These are phyloP conservation scores for Eolophus roseicapilla DNA, from an alignment of 2,113 vertebrate genomes.

Conservation along the genomic window DNA sequence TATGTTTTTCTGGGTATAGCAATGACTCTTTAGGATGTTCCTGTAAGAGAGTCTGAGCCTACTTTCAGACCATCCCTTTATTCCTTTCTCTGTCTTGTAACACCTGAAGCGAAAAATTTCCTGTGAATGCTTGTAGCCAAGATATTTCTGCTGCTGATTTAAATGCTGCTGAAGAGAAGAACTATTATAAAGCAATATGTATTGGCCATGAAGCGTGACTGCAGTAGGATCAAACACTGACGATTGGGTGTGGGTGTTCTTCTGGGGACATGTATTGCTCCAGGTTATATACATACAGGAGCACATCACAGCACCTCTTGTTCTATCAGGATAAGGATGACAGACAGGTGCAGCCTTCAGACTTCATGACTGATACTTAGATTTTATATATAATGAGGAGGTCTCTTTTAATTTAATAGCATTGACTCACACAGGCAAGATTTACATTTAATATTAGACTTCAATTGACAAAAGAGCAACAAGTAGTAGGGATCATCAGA, in stretches of 20 bases:
- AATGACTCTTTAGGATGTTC: not conserved
- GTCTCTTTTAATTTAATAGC: not conserved
- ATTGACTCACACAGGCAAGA: not conserved
- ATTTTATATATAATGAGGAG: not conserved
- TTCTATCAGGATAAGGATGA: not conserved
- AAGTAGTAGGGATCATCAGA: not conserved
- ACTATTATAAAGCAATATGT: slow-evolving; percentile 30
- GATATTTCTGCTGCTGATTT: slow-evolving; percentile 9
- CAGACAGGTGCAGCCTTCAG: not conserved
- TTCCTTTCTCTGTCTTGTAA: not conserved
- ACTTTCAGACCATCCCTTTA: not conserved
- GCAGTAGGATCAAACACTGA: not conserved
- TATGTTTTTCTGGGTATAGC: not conserved
- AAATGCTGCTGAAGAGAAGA: not conserved
- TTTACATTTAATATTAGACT: not conserved
- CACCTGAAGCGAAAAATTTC: not conserved
- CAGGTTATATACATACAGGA: not conserved
- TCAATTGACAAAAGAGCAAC: not conserved
- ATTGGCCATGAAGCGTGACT: not conserved
- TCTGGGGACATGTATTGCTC: not conserved
- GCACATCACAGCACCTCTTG: not conserved
- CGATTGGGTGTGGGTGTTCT: not conserved
- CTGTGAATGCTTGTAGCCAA: not conserved
- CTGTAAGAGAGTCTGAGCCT: not conserved
- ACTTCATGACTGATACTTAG: not conserved